Conservation (phyloP, 2,888 invertebrate genomes). For the Drosophila lacicola region DNA sequence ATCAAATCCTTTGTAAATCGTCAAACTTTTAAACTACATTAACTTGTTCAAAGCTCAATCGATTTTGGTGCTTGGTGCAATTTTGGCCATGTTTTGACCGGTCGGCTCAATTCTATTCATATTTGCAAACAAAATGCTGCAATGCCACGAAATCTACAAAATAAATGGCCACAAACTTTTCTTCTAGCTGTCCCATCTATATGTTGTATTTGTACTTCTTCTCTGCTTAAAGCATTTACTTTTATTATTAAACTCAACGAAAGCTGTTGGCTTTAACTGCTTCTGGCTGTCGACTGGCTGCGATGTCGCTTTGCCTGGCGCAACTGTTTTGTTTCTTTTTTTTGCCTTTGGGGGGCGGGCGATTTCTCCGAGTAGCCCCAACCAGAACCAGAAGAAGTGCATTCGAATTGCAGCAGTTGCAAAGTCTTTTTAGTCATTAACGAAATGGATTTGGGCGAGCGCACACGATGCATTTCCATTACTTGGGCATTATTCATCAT, state of each 20-base stretch:
- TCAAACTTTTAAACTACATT: not conserved
- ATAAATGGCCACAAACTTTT: too few species aligned
- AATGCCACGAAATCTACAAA: too few species aligned
- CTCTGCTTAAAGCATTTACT: not conserved
- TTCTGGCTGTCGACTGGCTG: slow-evolving; percentile 4
- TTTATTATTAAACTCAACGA: not conserved
- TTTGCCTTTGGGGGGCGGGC: not conserved
- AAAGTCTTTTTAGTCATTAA: slow-evolving; percentile 53
- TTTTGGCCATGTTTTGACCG: not conserved
- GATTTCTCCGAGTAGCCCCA: not conserved
- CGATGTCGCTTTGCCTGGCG: slow-evolving; percentile 18
- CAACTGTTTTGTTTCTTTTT: slow-evolving; percentile 46
- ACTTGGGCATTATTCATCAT: slow-evolving; percentile 45
- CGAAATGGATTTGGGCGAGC: slow-evolving; percentile 64
- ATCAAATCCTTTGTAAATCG: not conserved
- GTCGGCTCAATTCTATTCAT: too few species aligned
- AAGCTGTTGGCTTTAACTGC: not conserved
- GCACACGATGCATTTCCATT: slow-evolving; percentile 60
- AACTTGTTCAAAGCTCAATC: not conserved
- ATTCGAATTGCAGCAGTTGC: slow-evolving; percentile 4
- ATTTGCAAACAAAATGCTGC: too few species aligned
- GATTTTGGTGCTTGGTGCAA: not conserved
- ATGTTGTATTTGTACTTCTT: not conserved
- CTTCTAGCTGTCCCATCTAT: too few species aligned
- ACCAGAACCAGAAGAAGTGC: slow-evolving; percentile 9